A percentile compares a stretch with the other conserved stretches of the same genome.
Conservation (phyloP, 2,113 vertebrate genomes). For the Gobius niger region DNA sequence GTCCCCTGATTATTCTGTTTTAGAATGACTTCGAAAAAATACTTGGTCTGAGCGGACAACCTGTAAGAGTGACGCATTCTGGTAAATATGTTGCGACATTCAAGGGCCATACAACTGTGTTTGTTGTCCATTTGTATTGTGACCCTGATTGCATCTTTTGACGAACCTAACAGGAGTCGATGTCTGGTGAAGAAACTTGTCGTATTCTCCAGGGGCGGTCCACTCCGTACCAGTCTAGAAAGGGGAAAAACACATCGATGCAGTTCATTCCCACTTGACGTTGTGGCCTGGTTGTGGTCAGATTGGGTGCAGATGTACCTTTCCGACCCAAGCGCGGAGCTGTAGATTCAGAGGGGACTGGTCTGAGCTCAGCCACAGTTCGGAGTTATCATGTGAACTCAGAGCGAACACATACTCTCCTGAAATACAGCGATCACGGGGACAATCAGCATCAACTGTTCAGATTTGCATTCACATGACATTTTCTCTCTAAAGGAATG, state of each 20-base stretch:
- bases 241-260: background rate
- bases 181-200: slow-evolving; percentile 88
- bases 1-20: slow-evolving; percentile 87
- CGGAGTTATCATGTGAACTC: slow-evolving; percentile 90
- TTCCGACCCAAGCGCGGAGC: slow-evolving; percentile 86
- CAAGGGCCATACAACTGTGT: too few relatives aligned
- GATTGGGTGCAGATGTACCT: slow-evolving; percentile 70
- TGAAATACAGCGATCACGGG: slow-evolving; percentile 47
- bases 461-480: background rate
- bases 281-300: too few relatives aligned
- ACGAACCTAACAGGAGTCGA: slow-evolving; percentile 86
- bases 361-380: slow-evolving; percentile 91
- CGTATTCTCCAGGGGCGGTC: slow-evolving; percentile 92
- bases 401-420: slow-evolving; percentile 90
- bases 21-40: slow-evolving; percentile 94
- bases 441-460: background rate
- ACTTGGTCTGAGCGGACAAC: slow-evolving; percentile 78
- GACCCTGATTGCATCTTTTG: background rate
- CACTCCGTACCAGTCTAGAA: slow-evolving; percentile 88
- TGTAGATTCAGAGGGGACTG: slow-evolving; percentile 80
- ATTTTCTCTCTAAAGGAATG: too few relatives aligned
- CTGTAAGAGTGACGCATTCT: slow-evolving; percentile 62
- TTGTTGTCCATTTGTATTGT: too few relatives aligned
- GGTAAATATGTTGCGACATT: background rate
- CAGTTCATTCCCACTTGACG: background rate